Evolutionary conservation across 1,140 invertebrate species (phyloP), one percentile per base, ranked within the genome.

Genomic region (Limonius californicus): DNA sequence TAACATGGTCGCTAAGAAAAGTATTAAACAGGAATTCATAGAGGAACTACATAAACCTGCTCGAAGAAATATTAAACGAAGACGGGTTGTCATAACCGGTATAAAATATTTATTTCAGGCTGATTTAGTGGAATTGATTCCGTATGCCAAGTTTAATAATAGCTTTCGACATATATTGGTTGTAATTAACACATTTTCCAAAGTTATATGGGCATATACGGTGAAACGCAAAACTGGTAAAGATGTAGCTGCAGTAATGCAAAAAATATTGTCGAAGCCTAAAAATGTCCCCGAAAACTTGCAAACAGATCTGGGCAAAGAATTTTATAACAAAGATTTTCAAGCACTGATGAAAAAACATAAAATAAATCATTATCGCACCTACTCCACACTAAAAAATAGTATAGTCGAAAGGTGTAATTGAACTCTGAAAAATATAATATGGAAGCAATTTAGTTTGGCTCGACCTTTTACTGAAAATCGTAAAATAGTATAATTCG

Each of bases 81-180:
- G 72, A 47, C 47, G 62, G 42, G 72, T 75, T 53, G 69, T 74
- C 21, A 67, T 72, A 20, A 72, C 70, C 60, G 70, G 68, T 53
- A 64, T 77, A n/a, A 69, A 76, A 70, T 74, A 78, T 55, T 65
- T 73, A 6, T 77, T 73, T 71, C 74, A 76, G 66, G 71, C 70
- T 11, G 75, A 77, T 72, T 64, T 77, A 16, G 73, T 76, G 7
- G 74, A 76, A 64, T 77, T 77, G 74, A 67, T 68, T 43, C 62
- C 62, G 8, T 72, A 68, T 68, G 58, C 62, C 19, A 63, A 62
- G 61, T 16, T 65, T 43, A 81, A 82, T 72, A 69, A 73, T 53
- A 70, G 71, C 19, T 75, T 67, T 67, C 73, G 73, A 50, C 82
- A 77, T 65, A 67, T 82, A 20, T 63, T 82, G n/a, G 4, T 32